Conservation (phyloP, 2,113 vertebrate genomes). For the Cricetomys ansorgei region DNA sequence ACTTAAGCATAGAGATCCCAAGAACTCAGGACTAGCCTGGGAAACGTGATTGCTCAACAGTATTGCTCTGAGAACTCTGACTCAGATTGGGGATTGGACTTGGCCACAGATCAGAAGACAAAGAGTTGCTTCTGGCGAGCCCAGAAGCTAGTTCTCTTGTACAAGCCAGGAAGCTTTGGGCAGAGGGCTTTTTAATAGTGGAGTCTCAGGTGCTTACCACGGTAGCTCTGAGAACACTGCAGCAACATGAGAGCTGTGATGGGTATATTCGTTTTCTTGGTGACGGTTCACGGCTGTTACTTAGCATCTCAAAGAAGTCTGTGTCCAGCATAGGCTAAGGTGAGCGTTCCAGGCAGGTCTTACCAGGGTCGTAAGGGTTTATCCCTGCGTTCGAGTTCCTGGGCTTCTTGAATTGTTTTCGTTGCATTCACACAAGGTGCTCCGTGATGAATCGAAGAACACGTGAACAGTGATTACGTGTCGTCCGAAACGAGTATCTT, state of each 20-base stretch:
- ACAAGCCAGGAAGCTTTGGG: neutral
- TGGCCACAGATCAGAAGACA: neutral
- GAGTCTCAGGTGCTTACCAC: neutral
- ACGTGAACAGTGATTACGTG: neutral
- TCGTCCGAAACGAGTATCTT: too few species aligned
- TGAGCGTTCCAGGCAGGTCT: constrained; percentile 1
- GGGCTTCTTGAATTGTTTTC: neutral
- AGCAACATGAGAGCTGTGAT: neutral
- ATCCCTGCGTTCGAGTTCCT: constrained; percentile 3
- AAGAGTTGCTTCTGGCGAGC: neutral
- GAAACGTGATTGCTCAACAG: neutral
- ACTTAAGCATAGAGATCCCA: neutral
- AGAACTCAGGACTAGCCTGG: neutral
- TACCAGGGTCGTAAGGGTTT: neutral
- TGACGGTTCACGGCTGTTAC: neutral
- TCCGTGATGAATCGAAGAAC: neutral
- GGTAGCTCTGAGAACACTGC: neutral
- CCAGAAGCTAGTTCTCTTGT: neutral
- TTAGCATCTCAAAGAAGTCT: constrained; percentile 28
- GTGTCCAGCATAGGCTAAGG: neutral
- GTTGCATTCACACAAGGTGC: neutral
- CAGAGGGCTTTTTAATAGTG: neutral
- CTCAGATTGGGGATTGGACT: neutral
- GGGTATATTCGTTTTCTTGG: constrained; percentile 2
- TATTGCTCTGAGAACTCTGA: neutral